Percentiles rank a stretch among this genome's conserved stretches.
Evolutionary conservation across 2,797 vertebrate genomes (phyloP).

Genomic region (Semotilus atromaculatus): DNA sequence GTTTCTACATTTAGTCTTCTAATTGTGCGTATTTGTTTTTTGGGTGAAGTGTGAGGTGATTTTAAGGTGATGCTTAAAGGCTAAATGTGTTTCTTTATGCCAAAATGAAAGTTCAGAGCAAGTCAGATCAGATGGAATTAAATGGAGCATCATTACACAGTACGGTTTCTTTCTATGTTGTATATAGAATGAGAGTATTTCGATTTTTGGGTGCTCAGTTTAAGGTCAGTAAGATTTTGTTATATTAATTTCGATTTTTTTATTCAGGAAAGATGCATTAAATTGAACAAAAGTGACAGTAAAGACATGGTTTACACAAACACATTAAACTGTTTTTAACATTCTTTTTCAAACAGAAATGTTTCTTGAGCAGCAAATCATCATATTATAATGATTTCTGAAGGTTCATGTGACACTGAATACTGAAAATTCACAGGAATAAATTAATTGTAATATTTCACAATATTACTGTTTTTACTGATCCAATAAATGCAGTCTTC

Average conservation of each 20-base stretch:
- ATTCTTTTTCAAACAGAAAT: no score
- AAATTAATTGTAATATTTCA: background rate
- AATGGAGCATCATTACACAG: background rate
- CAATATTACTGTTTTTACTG: background rate
- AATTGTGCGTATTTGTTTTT: background rate
- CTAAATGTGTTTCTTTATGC: background rate
- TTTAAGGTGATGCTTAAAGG: background rate
- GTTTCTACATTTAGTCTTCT: conserved; percentile 38
- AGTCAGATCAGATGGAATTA: background rate
- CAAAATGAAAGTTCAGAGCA: background rate
- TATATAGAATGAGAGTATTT: background rate
- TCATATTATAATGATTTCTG: background rate
- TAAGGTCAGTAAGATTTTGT: background rate
- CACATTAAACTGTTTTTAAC: background rate
- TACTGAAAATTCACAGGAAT: background rate
- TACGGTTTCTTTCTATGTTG: background rate
- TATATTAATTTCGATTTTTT: background rate
- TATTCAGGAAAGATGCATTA: background rate
- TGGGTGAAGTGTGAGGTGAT: background rate
- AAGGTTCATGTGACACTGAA: background rate
- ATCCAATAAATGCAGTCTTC: background rate
- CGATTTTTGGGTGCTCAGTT: background rate
- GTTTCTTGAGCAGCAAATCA: background rate
- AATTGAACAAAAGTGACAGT: background rate
- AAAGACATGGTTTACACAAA: background rate